Conservation (phyloP, 2,888 invertebrate genomes). For the Pseudococcus jackbeardsleyi region DNA sequence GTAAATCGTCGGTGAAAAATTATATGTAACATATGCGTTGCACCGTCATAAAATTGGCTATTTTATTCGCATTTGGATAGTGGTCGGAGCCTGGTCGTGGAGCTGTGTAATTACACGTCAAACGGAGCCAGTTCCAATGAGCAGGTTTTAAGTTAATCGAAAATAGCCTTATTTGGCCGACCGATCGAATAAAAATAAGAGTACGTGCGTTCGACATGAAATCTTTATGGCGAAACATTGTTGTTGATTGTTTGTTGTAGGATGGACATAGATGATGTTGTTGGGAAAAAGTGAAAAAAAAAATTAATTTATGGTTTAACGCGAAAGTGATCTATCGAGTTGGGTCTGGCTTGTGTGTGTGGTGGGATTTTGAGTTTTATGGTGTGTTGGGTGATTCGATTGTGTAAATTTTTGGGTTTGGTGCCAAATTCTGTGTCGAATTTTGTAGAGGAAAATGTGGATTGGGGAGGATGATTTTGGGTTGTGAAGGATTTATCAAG, state of each 20-base stretch:
- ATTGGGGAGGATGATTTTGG: too few relatives aligned
- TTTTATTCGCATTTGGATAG: conserved; percentile 21
- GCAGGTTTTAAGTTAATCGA: conserved; percentile 45
- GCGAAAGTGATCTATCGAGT: too few relatives aligned
- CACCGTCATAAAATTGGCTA: conserved; percentile 14
- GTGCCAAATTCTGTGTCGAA: too few relatives aligned
- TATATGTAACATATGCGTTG: conserved; percentile 30
- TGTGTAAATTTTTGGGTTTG: too few relatives aligned
- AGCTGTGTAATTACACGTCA: conserved; percentile 25
- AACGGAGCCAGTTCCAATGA: conserved; percentile 27
- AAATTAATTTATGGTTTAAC: background rate
- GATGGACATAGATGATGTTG: background rate
- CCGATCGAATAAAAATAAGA: conserved; percentile 21
- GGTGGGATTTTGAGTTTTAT: too few relatives aligned
- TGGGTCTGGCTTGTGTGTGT: too few relatives aligned
- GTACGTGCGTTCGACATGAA: background rate
- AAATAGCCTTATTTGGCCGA: conserved; percentile 46
- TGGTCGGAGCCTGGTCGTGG: background rate
- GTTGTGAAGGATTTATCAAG: too few relatives aligned
- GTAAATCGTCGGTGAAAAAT: conserved; percentile 47
- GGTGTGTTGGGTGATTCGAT: too few relatives aligned
- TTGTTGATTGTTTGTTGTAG: conserved; percentile 13
- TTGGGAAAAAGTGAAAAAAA: background rate
- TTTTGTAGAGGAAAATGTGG: too few relatives aligned
- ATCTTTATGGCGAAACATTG: conserved; percentile 8